Base-by-base conservation (phyloP, 2,888 invertebrate species). In the Oscheius sp. region DNA sequence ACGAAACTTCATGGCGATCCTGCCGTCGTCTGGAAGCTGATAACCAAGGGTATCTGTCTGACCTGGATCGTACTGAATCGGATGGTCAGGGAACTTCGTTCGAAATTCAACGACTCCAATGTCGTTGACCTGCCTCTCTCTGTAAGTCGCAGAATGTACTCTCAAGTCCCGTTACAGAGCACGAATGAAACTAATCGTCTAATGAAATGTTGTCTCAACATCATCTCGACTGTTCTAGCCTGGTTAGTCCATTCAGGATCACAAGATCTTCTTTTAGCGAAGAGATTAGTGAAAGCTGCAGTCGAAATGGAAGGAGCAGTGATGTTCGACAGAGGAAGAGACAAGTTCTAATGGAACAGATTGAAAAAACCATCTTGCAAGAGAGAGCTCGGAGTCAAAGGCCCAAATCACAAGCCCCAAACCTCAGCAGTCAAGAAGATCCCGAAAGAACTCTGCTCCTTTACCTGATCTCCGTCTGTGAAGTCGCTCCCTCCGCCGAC, bases 361-460 rank as follows among this genome's bases (percentile, higher is more conserved):
- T 74, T 48, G 74, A 74, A 35, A 70, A 74, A n/a, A 37, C 35
- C 21, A 74, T 74, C 11, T 35, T 73, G 35, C 48, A 11, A 71
- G 32, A 29, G 42, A 37, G 21, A 55, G 10, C 29, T 7, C 53
- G 10, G 53, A 53, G 5, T 53, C 57, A 2, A 33, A 13, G 2
- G n/a, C n/a, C 60, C 35, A 11, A 33, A 29, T n/a, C n/a, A 2
- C 60, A 60, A 35, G 21, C 21, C 21, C 21, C 21, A 21, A 29
- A 37, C 10, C 63, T 4, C 11, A 2, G 32, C 4, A 53, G 11
- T 42, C 68, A 55, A 32, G 74, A 68, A n/a, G 74, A 74, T 32
- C 55, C 74, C 9, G 74, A 74, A 33, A 5, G 42, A 11, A 68
- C 74, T 2, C 29, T 74, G 9, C 47, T 68, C 11, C 33, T 21